Base-by-base conservation (phyloP, 2,113 vertebrate species). In the Cisticola juncidis region DNA sequence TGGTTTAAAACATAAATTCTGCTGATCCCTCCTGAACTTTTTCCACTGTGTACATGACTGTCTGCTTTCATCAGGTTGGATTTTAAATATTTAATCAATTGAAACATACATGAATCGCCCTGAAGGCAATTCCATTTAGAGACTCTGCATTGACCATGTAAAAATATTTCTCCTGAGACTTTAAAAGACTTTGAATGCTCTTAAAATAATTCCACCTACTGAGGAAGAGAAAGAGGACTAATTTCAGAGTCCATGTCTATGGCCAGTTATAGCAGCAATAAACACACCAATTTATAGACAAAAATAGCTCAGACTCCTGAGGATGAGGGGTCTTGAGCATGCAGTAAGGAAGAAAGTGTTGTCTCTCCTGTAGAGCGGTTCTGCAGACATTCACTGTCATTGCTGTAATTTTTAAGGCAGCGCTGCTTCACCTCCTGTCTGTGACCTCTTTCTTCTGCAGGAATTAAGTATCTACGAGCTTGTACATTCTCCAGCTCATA, bases 191-290 rank as follows among this genome's bases (percentile, higher is more conserved):
- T 94, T 86, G 76, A 73, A 73, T 85, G 45, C 45, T 92, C 81
- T 87, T 70, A 79, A 97, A 96, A 84, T 84, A 96, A 65, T 88
- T 95, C 90, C 88, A 86, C 86, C 82, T 73, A 77, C 85, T 88
- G 23, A 76, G 62, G 62, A 82, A 80, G 51, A 57, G 45, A 79
- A 91, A 38, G 44, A 94, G 36, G 54, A 70, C 42, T 85, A 71
- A 83, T 58, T 88, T 83, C 68, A 81, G 38, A 74, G 81, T 88
- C 26, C 33, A 26, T 19, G 36, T 69, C 68, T 83, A 7, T 33
- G 62, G 60, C 10, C 50, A 73, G 31, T 45, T 73, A 71, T 13
- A 85, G 33, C 38, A 94, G 31, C 44, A 90, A 90, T 57, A 90
- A 93, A 95, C 86, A 78, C 1, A 6, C 3, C 14, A 54, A 40